Base-by-base conservation (phyloP, 2,113 vertebrate genomes). In the Oenanthe melanoleuca region DNA sequence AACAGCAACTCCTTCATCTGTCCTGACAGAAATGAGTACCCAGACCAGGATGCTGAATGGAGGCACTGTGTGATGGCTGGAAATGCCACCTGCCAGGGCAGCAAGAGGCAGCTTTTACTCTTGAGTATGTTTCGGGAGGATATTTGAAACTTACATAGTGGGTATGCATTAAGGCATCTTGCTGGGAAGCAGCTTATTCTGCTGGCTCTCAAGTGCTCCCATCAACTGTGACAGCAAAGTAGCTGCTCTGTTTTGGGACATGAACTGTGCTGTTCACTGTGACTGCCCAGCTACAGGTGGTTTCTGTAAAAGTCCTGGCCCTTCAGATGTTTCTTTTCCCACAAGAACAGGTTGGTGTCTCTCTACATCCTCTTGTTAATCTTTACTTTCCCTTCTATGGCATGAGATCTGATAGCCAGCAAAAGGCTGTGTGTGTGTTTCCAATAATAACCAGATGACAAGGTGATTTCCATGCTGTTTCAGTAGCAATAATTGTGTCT, bases 201-300 rank as follows among this genome's bases (percentile, higher is more conserved):
- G 3, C 53, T 33, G 84, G 19, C 38, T 50, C 9, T 12, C 6
- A 12, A 49, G 29, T 18, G 44, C 17, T 33, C 31, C 53, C 4
- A 2, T 9, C 37, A 57, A 2, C 37, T 40, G 53, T 14, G 9
- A 11, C 9, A 5, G 25, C 0, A 0, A 14, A 10, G 44, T n/a
- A 29, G 50, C 50, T 6, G 1, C 64, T 75, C 38, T 5, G 2
- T n/a, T 70, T 29, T 0, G 9, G 74, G 61, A 37, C 24, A 21
- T 2, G 1, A 61, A 9, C 60, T 6, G 1, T 9, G 3, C 16
- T 3, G 16, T 26, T 55, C 21, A 1, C 24, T 23, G n/a, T 60
- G n/a, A 49, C 5, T 57, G 22, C 29, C 26, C 26, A 26, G 4
- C 60, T 61, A 3, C 28, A 37, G 33, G 31, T n/a, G 38, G 34